phyloP scores from a whole-genome alignment of 2,797 vertebrate species.

The Protonibea diacanthus region DNA sequence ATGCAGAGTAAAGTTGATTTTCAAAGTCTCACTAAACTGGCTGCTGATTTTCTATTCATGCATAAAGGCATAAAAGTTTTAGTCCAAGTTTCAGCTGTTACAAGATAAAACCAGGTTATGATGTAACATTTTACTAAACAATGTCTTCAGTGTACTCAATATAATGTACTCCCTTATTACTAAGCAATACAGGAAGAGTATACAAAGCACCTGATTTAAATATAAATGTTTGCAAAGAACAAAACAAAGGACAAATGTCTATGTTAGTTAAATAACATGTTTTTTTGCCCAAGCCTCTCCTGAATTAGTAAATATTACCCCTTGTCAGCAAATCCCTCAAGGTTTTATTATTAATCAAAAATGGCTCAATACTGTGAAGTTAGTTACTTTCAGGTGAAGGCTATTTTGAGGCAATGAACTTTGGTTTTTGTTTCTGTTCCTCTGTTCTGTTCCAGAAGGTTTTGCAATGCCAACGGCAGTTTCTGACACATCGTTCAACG shows the following conservation, averaged over 20 bases:
- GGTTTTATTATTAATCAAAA: not conserved
- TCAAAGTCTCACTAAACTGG: not conserved
- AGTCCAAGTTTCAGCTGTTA: not conserved
- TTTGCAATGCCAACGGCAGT: not conserved
- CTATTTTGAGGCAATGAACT: not conserved
- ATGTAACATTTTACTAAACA: not conserved
- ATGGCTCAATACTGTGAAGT: not conserved
- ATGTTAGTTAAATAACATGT: not conserved
- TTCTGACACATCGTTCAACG: not conserved
- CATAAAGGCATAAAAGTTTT: not conserved
- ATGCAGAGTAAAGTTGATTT: not conserved
- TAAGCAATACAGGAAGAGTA: not conserved
- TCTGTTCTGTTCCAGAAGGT: not conserved
- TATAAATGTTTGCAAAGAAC: not conserved
- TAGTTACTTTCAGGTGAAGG: not conserved
- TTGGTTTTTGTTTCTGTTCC: conserved; percentile 27
- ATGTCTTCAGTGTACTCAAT: not conserved
- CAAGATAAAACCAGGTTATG: too few relatives aligned
- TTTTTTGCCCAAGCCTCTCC: not conserved
- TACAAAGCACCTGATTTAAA: not conserved
- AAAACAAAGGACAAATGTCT: not conserved
- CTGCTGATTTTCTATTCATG: not conserved
- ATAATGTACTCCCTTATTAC: not conserved
- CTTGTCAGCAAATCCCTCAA: not conserved
- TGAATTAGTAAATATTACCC: not conserved